Evolutionary conservation across 2,888 invertebrate species (phyloP).

Genomic region (Hetaerina titia): DNA sequence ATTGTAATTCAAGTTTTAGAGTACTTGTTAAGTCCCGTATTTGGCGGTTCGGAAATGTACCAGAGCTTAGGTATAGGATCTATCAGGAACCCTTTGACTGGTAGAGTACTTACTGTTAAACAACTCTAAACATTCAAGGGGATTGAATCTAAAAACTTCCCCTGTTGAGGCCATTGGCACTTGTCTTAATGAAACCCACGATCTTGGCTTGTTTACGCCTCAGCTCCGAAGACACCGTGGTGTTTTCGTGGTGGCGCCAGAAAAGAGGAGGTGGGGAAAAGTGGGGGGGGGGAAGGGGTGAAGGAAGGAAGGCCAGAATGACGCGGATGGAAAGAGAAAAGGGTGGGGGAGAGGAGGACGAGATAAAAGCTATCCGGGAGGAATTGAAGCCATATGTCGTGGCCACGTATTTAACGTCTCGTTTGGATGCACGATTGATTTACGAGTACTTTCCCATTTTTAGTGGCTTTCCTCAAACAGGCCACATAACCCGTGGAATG

Average conservation of each 20-base stretch:
- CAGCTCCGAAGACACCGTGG: neutral
- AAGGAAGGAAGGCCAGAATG: neutral
- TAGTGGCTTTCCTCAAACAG: neutral
- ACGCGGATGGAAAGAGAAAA: neutral
- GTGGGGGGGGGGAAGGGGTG: neutral
- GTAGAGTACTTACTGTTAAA: no score
- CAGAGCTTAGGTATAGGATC: no score
- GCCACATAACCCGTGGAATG: no score
- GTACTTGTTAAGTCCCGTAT: no score
- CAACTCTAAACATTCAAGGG: no score
- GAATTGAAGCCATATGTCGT: neutral
- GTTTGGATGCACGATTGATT: neutral
- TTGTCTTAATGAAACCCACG: neutral
- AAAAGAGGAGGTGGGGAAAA: neutral
- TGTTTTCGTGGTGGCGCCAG: neutral
- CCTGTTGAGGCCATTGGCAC: no score
- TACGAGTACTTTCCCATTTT: neutral
- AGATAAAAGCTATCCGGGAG: neutral
- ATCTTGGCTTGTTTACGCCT: neutral
- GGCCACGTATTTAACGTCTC: neutral
- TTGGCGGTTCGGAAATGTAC: no score
- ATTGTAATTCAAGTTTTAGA: no score
- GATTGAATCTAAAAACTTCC: no score
- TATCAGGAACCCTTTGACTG: no score
- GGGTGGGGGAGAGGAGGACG: neutral